Percentiles rank a stretch among this genome's conserved stretches.
Conservation (phyloP, 2,113 vertebrate species). For the Abramis brama region DNA sequence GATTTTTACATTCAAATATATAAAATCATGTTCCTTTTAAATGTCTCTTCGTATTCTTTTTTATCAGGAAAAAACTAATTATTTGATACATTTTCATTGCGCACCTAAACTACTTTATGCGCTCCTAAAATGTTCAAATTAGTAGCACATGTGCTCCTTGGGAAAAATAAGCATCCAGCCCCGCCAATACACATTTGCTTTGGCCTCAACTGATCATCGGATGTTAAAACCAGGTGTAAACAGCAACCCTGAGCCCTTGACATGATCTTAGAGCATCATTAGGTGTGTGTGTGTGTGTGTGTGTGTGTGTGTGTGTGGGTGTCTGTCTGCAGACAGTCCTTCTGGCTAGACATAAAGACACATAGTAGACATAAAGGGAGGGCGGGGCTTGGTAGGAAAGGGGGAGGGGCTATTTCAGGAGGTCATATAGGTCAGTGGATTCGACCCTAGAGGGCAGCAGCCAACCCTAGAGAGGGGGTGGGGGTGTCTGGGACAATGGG, state of each 20-base stretch:
- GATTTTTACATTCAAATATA: too few species aligned
- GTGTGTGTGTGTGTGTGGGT: not conserved
- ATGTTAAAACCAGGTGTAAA: not conserved
- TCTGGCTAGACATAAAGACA: slow-evolving; percentile 16
- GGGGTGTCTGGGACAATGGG: slow-evolving; percentile 29
- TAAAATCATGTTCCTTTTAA: too few species aligned
- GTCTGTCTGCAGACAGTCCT: not conserved
- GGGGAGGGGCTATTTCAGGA: slow-evolving; percentile 14
- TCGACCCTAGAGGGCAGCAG: slow-evolving; percentile 12
- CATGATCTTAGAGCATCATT: not conserved
- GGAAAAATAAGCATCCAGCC: not conserved
- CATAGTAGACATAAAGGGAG: slow-evolving; percentile 3
- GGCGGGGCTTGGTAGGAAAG: not conserved
- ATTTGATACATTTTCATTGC: too few species aligned
- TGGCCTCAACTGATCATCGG: not conserved
- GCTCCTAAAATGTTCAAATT: not conserved
- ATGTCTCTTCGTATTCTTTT: too few species aligned
- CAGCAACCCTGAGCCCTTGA: not conserved
- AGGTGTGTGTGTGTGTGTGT: not conserved
- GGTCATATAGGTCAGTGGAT: slow-evolving; percentile 18
- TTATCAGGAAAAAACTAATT: too few species aligned
- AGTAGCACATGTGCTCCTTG: not conserved
- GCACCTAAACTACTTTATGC: too few species aligned
- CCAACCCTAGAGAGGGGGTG: not conserved
- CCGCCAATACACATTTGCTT: not conserved